Base-by-base conservation (phyloP, 2,888 invertebrate species). In the Thera britannica region DNA sequence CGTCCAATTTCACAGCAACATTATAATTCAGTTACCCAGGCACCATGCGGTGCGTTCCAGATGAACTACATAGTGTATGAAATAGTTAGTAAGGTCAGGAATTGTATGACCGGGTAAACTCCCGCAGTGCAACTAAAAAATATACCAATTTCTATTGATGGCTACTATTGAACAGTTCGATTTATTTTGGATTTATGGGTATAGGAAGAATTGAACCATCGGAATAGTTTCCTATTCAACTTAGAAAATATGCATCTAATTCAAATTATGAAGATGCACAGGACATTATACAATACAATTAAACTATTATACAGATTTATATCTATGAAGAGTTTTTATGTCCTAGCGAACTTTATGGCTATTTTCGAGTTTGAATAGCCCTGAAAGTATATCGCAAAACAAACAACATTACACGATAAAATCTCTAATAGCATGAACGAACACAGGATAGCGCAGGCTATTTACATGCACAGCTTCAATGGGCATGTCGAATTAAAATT, bases 11-110 rank as follows among this genome's bases (percentile, higher is more conserved):
- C 81, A 84, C 84, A 83, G 83, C 76, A 77, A 75, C 73, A 82
- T 88, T 88, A 90, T 91, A 90, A 90, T 88, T 92, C 89, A 88
- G 88, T 87, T 87, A 88, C 79, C 84, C 84, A 86, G 86, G 87
- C 85, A 85, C 90, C 90, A 90, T 89, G 90, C 83, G 84, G 91
- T 81, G 90, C 78, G 79, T 81, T 80, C 86, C 72, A 79, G 83
- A 85, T 86, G 82, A 84, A 85, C 80, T 77, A 60, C 62, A 23
- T 56, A 69, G 69, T 58, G 60, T 54, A 54, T 12, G 55, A 11
- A 59, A 51, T 51, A 69, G 58, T 58, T 3, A 62, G 62, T 38
- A 78, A 11, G 23, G 35, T n/a, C 44, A 34, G 87, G 86, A 88
- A 88, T 85, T 81, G 83, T 83, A 86, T 76, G 75, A 75, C 77